These are phyloP conservation scores for Andrena minutula DNA, from an alignment of 2,888 invertebrate genomes.

Conservation along the genomic window DNA sequence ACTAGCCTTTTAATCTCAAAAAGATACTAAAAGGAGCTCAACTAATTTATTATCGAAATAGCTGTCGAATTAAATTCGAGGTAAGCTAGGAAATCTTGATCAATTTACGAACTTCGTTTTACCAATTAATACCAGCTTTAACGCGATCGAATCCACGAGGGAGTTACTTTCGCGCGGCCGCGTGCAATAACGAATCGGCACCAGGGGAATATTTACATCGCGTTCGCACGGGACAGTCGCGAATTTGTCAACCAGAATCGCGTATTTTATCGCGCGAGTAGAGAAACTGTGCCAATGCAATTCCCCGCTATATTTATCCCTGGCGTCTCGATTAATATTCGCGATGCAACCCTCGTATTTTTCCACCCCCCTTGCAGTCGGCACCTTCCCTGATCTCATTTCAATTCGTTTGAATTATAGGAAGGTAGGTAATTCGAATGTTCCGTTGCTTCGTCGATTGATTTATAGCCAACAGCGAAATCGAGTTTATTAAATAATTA, in stretches of 20 bases:
- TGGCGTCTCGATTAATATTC: slow-evolving; percentile 38
- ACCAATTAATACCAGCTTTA: background rate
- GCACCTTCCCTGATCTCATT: background rate
- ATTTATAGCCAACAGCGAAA: background rate
- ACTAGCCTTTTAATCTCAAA: background rate
- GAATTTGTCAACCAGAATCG: slow-evolving; percentile 23
- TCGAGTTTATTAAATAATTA: background rate
- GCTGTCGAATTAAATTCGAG: background rate
- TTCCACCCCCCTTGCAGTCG: slow-evolving; percentile 10
- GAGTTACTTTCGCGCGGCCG: background rate
- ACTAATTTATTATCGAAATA: background rate
- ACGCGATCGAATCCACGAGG: background rate
- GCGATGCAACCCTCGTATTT: slow-evolving; percentile 26
- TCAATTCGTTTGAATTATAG: slow-evolving; percentile 50
- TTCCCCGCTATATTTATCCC: slow-evolving; percentile 36
- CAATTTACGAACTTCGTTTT: background rate
- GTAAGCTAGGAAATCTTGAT: background rate
- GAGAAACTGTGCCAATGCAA: slow-evolving; percentile 5
- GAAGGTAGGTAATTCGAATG: slow-evolving; percentile 11
- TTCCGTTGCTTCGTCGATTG: background rate
- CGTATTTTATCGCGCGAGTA: slow-evolving; percentile 24
- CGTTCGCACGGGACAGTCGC: background rate
- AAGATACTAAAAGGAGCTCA: background rate
- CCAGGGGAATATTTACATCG: slow-evolving; percentile 11
- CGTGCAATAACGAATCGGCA: slow-evolving; percentile 2